Evolutionary conservation across 2,113 vertebrate genomes (phyloP), one percentile per base, ranked within the genome.

Genomic region (Callipepla californica): DNA sequence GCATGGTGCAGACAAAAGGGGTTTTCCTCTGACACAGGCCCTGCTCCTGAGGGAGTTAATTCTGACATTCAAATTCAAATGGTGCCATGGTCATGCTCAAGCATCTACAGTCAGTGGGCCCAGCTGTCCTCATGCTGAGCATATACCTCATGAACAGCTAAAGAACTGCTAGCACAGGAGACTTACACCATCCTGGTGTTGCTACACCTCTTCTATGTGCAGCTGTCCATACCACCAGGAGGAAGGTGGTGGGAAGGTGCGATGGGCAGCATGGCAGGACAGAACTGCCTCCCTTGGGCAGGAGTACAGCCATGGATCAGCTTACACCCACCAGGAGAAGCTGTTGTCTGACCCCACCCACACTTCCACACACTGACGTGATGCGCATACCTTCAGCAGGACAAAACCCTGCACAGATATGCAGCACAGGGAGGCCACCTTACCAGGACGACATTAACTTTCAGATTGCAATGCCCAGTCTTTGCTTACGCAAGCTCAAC

Each of bases 141-240:
- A 13, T 3, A 23, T 59, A 28, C 12, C 47, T 62, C 68, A 47
- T 34, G 4, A 42, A 67, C 1, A 91, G 74, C 25, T 11, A 34
- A 36, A 30, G 51, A 9, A 36, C 38, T 63, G 32, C 86, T 15
- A 23, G 32, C 34, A 55, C 15, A 20, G 30, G n/a, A 44, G 68
- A 13, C 38, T 36, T 42, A 18, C 20, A 2, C 36, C 50, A 50
- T n/a, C 42, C 38, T 45, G 7, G 1, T 25, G 16, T 34, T 23
- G 26, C 32, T 26, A 11, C 0, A 0, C 47, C 17, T 67, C 38
- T 13, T 2, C 12, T 47, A 42, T n/a, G 50, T 16, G n/a, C 21
- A 20, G 38, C 23, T 32, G 40, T 44, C 8, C 9, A 21, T 13
- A 16, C n/a, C 10, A 38, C n/a, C 5, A 13, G 34, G 4, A 76